Evolutionary conservation across 92 coral and sea anemone species (phyloP), one percentile per base, ranked within the genome.

Genomic region (Galaxea fascicularis): DNA sequence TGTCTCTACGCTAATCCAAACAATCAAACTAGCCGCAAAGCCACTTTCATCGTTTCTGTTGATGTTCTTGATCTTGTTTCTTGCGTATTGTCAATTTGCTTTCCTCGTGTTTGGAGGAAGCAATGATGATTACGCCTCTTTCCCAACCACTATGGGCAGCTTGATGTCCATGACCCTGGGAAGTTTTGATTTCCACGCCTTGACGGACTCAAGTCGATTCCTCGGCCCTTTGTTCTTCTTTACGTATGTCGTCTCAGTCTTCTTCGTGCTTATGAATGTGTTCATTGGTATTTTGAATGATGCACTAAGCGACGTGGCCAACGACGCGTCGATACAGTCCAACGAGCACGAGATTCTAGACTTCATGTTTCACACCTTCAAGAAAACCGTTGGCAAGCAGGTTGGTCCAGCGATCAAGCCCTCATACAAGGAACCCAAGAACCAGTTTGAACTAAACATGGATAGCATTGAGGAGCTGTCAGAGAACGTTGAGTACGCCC

Each of bases 351-450:
- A 96, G 82, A 90, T 96, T 58, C 71, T 96, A 24, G 92, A 92
- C 66, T 96, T 96, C 82, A 96, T 96, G 96, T 85, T 94, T 27
- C 98, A 96, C 70, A 85, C 95, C 54, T 92, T 96, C 76, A 96
- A 94, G 81, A 79, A 87, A n/a, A 92, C 89, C 84, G 91, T 96
- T 11, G 98, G 98, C 27, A 93, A 94, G 76, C 94, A 95, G 73
- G 98, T 95, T n/a, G 98, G 96, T 21, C 96, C 98, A n/a, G 98
- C 98, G 1, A 92, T 96, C 54, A 92, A 91, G 54, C 98, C 98
- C 27, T 86, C 88, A 9, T 96, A 96, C 90, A 89, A 88, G 30
- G 98, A 96, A 70, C 90, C 95, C 17, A 90, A 95, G 89, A 86
- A 91, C 7, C 82, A 84, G 71, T 88, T 96, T 25, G 98, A 94